Evolutionary conservation across 2,888 invertebrate species (phyloP).

Genomic region (Drosophila nr. perissopoda): DNA sequence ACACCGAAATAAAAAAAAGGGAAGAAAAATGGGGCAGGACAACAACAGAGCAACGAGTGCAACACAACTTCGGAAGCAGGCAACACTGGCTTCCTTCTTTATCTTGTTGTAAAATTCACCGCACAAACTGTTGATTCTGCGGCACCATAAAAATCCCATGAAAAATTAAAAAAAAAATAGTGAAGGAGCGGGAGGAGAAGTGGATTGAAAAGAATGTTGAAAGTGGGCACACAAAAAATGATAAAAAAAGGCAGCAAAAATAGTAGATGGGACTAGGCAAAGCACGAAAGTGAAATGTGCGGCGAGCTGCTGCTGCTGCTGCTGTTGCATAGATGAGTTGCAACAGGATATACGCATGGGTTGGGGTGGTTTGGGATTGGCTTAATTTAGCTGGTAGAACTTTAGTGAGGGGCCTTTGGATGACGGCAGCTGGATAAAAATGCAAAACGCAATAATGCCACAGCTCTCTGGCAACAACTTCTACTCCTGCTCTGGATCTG

Average conservation of each 20-base stretch:
- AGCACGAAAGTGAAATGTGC: slow-evolving; percentile 60
- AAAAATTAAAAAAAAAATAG: slow-evolving; percentile 67
- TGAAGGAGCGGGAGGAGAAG: background rate
- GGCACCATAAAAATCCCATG: slow-evolving; percentile 83
- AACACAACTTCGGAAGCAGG: slow-evolving; percentile 31
- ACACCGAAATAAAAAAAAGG: slow-evolving; percentile 18
- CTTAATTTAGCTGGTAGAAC: slow-evolving; percentile 72
- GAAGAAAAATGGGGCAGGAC: slow-evolving; percentile 36
- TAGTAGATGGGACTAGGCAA: slow-evolving; percentile 22
- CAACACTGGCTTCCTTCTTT: slow-evolving; percentile 60
- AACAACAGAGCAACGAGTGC: slow-evolving; percentile 35
- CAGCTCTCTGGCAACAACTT: slow-evolving; percentile 7
- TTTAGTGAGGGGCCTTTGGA: slow-evolving; percentile 33
- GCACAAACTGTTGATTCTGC: slow-evolving; percentile 84
- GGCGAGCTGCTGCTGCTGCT: slow-evolving; percentile 33
- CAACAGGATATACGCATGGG: slow-evolving; percentile 54
- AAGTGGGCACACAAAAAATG: slow-evolving; percentile 14
- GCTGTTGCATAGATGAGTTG: slow-evolving; percentile 63
- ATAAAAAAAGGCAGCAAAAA: slow-evolving; percentile 9
- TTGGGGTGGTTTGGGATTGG: slow-evolving; percentile 42
- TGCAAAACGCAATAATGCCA: slow-evolving; percentile 67
- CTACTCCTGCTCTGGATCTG: slow-evolving; percentile 2
- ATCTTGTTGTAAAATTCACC: slow-evolving; percentile 83
- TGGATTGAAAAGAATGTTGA: slow-evolving; percentile 20
- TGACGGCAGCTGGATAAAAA: slow-evolving; percentile 60